These are phyloP conservation scores for Conchocele bisecta DNA, from an alignment of 2,888 invertebrate species.

Conservation along the genomic window DNA sequence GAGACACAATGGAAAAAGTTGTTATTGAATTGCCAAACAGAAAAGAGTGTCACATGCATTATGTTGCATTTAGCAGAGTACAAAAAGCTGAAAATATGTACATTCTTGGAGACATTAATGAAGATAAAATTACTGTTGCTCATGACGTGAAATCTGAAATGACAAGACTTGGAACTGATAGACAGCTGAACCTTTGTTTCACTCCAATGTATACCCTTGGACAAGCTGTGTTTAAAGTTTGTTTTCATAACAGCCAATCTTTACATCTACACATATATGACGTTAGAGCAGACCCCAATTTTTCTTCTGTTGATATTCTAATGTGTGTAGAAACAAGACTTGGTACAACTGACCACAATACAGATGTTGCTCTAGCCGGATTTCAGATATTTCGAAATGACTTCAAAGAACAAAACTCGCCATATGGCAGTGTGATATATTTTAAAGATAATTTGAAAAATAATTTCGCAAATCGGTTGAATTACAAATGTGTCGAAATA, in stretches of 20 bases:
- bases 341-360: too few species aligned
- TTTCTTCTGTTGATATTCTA: background rate
- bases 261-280: conserved; percentile 13
- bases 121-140: conserved; percentile 8
- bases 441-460: too few species aligned
- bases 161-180: conserved; percentile 1
- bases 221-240: background rate
- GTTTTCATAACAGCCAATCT: conserved; percentile 23
- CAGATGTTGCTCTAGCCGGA: too few species aligned
- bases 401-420: too few species aligned
- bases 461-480: too few species aligned
- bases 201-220: conserved; percentile 1
- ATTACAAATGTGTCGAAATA: too few species aligned
- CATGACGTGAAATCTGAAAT: conserved; percentile 31
- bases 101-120: conserved; percentile 20
- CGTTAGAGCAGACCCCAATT: conserved; percentile 11
- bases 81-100: conserved; percentile 15
- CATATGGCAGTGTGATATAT: too few species aligned
- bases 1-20: conserved; percentile 22
- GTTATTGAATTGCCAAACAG: conserved; percentile 18
- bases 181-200: background rate
- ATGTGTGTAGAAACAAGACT: conserved; percentile 26
- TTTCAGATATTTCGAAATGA: too few species aligned
- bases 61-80: conserved; percentile 35
- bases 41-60: conserved; percentile 37